A percentile compares a stretch with the other conserved stretches of the same genome.
phyloP scores from a whole-genome alignment of 2,888 invertebrate species.

The Chymomyza amoena region DNA sequence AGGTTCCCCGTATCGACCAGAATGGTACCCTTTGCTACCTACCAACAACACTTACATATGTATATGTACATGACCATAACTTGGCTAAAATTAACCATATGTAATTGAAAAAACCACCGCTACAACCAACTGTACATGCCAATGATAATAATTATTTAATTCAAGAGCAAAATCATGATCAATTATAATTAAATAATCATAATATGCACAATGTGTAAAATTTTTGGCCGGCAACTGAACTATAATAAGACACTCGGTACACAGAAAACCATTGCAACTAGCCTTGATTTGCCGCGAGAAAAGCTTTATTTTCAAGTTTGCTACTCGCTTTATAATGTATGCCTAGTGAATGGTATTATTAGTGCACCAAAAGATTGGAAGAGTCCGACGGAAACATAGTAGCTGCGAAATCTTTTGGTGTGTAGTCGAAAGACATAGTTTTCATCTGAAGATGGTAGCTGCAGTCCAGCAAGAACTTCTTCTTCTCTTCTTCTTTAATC shows the following conservation, averaged over 20 bases:
- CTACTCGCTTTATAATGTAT: no score
- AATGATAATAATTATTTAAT: neutral
- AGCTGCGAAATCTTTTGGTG: no score
- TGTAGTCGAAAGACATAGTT: no score
- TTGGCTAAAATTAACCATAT: neutral
- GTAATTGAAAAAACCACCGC: neutral
- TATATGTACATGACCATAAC: neutral
- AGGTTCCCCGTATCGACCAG: neutral
- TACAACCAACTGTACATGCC: neutral
- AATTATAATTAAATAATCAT: neutral
- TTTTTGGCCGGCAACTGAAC: neutral
- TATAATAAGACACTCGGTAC: neutral
- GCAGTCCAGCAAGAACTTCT: no score
- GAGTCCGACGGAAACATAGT: no score
- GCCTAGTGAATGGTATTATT: neutral
- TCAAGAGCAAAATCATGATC: neutral
- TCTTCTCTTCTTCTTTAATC: no score
- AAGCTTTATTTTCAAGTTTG: no score
- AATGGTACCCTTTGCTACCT: neutral
- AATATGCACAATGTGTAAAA: neutral
- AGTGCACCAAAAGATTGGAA: neutral
- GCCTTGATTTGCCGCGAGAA: neutral
- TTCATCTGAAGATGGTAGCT: no score
- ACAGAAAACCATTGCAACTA: neutral
- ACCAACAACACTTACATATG: no score